Conservation (phyloP, 1,140 invertebrate genomes). For the Melanaphis sacchari region DNA sequence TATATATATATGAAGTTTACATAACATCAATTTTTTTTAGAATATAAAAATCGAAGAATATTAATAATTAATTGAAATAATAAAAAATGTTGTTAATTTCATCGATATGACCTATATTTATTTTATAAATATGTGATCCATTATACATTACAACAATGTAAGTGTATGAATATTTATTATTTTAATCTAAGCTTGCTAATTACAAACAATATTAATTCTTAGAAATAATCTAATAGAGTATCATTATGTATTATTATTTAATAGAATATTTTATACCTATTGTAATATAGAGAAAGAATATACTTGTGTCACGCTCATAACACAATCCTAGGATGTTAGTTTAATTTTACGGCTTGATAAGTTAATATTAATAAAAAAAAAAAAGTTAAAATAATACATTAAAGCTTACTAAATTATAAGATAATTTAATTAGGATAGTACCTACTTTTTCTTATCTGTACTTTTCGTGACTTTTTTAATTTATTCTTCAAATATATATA, state of each 20-base stretch:
- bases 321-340: background rate
- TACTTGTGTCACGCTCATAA: background rate
- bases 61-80: too few species aligned
- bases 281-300: background rate
- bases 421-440: background rate
- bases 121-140: too few species aligned
- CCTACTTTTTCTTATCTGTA: background rate
- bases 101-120: too few species aligned
- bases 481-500: background rate
- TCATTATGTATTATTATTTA: background rate
- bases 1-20: too few species aligned
- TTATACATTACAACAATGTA: too few species aligned
- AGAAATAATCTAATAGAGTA: background rate
- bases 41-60: too few species aligned
- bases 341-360: background rate
- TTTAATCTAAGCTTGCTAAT: too few species aligned
- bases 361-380: background rate
- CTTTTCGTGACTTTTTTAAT: background rate
- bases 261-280: background rate
- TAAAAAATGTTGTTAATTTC: too few species aligned
- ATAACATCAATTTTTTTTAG: too few species aligned
- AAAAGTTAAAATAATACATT: background rate
- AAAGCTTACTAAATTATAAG: background rate
- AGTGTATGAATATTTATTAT: too few species aligned
- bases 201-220: too few species aligned